These are phyloP conservation scores for Meleagris gallopavo DNA, from an alignment of 2,113 vertebrate species.

Conservation along the genomic window DNA sequence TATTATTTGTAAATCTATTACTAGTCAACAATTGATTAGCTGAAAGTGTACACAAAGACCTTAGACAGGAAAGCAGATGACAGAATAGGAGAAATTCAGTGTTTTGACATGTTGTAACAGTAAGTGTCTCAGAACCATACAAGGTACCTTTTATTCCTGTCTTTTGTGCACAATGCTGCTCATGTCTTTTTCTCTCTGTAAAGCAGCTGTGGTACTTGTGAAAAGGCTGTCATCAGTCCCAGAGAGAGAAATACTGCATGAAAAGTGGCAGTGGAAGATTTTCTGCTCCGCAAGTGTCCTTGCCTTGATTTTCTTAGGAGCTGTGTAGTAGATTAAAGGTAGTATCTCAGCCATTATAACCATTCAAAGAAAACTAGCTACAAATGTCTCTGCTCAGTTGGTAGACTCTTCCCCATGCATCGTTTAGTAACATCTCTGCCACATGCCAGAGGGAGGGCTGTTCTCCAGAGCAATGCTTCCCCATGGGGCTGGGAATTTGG, in stretches of 20 bases:
- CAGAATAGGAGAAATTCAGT: not conserved
- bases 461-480: not conserved
- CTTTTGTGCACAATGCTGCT: not conserved
- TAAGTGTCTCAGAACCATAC: not conserved
- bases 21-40: not conserved
- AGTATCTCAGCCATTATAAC: not conserved
- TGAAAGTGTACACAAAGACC: not conserved
- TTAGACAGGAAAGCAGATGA: not conserved
- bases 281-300: not conserved
- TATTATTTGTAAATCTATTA: not conserved
- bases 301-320: not conserved
- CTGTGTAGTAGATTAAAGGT: not conserved
- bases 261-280: constrained; percentile 6
- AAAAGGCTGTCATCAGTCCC: constrained; percentile 44
- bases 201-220: constrained; percentile 19
- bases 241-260: not conserved
- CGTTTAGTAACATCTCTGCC: not conserved
- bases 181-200: constrained; percentile 8
- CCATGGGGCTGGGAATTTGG: not conserved
- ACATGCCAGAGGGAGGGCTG: not conserved
- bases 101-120: not conserved
- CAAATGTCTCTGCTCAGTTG: not conserved
- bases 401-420: accelerated
- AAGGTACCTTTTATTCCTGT: not conserved
- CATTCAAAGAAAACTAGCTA: not conserved